Conservation (phyloP, 1,140 invertebrate genomes). For the Monochamus saltuarius region DNA sequence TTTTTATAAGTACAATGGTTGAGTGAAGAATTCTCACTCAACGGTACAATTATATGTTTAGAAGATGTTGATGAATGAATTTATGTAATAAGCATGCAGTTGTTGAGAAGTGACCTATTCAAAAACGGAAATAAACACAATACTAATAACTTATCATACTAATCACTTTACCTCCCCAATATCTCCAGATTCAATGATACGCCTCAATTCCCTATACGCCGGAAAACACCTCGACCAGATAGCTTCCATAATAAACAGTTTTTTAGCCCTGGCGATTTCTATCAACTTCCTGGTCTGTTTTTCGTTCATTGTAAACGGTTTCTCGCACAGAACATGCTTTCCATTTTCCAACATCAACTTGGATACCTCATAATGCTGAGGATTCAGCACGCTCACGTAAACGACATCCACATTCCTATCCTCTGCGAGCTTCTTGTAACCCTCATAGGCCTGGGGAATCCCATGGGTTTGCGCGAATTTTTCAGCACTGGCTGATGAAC, state of each 20-base stretch:
- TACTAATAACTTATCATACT: slow-evolving; percentile 54
- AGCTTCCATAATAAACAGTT: slow-evolving; percentile 82
- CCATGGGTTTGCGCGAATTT: slow-evolving; percentile 73
- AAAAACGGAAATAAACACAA: no score
- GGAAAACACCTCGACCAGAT: slow-evolving; percentile 85
- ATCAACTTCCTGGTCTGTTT: slow-evolving; percentile 65
- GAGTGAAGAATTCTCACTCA: no score
- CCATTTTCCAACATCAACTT: slow-evolving; percentile 71
- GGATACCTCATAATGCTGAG: slow-evolving; percentile 65
- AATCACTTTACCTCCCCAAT: slow-evolving; percentile 67
- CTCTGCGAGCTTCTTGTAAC: slow-evolving; percentile 73
- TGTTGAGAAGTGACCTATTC: no score
- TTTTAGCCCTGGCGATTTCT: slow-evolving; percentile 60
- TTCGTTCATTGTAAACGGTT: slow-evolving; percentile 74
- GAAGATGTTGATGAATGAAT: no score
- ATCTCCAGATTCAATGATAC: slow-evolving; percentile 59
- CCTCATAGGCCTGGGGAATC: slow-evolving; percentile 70
- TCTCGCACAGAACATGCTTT: slow-evolving; percentile 84
- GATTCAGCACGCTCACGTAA: slow-evolving; percentile 74
- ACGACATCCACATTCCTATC: slow-evolving; percentile 77
- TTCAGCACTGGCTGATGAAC: slow-evolving; percentile 67
- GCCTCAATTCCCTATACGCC: slow-evolving; percentile 64
- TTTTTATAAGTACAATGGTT: no score
- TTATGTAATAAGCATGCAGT: no score
- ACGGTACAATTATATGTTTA: no score